These are phyloP conservation scores for Agriopis marginaria DNA, from an alignment of 2,888 invertebrate genomes.

Conservation along the genomic window DNA sequence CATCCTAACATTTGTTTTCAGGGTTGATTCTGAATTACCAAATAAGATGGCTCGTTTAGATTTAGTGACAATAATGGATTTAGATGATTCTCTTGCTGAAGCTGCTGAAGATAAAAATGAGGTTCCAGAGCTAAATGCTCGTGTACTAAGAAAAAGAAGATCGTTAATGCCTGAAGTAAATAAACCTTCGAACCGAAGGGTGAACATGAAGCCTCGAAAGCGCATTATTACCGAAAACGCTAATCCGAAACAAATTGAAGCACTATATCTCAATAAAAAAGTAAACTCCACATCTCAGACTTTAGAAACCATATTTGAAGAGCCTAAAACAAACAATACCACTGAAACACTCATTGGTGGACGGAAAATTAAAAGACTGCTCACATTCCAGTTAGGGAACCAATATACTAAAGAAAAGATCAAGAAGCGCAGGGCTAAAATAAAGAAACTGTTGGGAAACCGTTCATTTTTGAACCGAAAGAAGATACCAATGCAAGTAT, in stretches of 20 bases:
- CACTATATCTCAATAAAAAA: slow-evolving; percentile 86
- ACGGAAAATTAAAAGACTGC: slow-evolving; percentile 85
- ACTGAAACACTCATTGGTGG: slow-evolving; percentile 79
- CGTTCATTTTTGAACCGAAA: slow-evolving; percentile 82
- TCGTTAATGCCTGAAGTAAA: slow-evolving; percentile 66
- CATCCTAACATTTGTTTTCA: slow-evolving; percentile 46
- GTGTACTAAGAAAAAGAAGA: slow-evolving; percentile 76
- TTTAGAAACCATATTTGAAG: slow-evolving; percentile 88
- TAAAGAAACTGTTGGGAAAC: slow-evolving; percentile 84
- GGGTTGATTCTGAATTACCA: slow-evolving; percentile 74
- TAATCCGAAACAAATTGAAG: slow-evolving; percentile 79
- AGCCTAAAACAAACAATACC: slow-evolving; percentile 80
- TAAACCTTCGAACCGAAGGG: slow-evolving; percentile 77
- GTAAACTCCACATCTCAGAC: slow-evolving; percentile 82
- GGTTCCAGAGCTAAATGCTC: slow-evolving; percentile 57
- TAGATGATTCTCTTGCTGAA: slow-evolving; percentile 57
- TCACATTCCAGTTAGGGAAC: slow-evolving; percentile 83
- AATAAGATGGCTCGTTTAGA: slow-evolving; percentile 81
- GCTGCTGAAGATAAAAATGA: slow-evolving; percentile 50
- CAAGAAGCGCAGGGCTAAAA: slow-evolving; percentile 86
- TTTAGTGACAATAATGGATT: slow-evolving; percentile 67
- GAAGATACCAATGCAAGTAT: slow-evolving; percentile 85
- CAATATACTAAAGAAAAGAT: slow-evolving; percentile 85
- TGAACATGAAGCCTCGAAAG: slow-evolving; percentile 80
- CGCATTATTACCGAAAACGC: slow-evolving; percentile 71